A percentile compares a stretch with the other conserved stretches of the same genome.
These are phyloP conservation scores for Drosophila siamana DNA, from an alignment of 2,888 invertebrate species.

Conservation along the genomic window DNA sequence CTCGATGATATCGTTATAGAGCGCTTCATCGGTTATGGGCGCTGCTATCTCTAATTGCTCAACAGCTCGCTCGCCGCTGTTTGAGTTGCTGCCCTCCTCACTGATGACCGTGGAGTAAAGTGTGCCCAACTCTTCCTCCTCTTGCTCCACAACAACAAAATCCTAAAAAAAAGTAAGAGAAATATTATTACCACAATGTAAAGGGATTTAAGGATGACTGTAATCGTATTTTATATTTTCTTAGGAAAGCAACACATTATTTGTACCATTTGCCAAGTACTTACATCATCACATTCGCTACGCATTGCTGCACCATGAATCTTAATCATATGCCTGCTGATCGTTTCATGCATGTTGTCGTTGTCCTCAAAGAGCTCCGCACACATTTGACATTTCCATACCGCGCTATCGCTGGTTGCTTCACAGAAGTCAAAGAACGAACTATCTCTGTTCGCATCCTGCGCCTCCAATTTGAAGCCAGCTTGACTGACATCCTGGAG, in stretches of 20 bases:
- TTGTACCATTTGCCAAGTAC: not conserved
- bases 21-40: conserved; percentile 30
- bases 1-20: conserved; percentile 51
- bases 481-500: conserved; percentile 4
- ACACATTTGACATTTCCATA: conserved; percentile 73
- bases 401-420: conserved; percentile 18
- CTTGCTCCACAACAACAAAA: conserved; percentile 6
- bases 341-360: conserved; percentile 40
- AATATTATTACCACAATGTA: not conserved
- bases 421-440: conserved; percentile 48
- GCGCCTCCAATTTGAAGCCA: conserved; percentile 9
- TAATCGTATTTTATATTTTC: no score
- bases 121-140: conserved; percentile 18
- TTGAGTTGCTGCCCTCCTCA: not conserved
- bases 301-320: conserved; percentile 50
- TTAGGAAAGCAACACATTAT: no score
- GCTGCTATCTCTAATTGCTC: conserved; percentile 23
- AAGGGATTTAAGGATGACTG: no score
- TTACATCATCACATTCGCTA: conserved; percentile 33
- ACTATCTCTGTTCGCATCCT: conserved; percentile 22
- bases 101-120: conserved; percentile 34
- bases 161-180: conserved; percentile 32
- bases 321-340: conserved; percentile 46
- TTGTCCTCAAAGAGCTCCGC: conserved; percentile 59
- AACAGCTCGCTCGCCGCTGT: not conserved